phyloP scores from a whole-genome alignment of 2,113 vertebrate genomes.

The Heliornis fulica region DNA sequence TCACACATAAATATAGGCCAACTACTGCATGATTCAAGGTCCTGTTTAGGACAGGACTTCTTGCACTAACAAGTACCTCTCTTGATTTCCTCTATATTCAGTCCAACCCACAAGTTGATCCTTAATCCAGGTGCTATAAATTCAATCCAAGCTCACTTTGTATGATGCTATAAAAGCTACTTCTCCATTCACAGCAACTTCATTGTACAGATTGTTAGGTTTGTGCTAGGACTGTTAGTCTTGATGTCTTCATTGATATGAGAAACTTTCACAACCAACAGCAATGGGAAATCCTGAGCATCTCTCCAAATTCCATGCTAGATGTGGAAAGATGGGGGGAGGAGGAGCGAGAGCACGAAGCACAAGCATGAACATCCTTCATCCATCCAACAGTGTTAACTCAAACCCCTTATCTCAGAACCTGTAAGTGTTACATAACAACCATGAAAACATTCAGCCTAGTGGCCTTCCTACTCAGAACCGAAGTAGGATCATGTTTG shows the following conservation, averaged over 20 bases:
- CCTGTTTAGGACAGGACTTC: not conserved
- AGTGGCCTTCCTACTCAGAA: not conserved
- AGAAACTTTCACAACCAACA: not conserved
- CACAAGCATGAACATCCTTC: not conserved
- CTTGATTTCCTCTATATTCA: not conserved
- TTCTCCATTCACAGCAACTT: not conserved
- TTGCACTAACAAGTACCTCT: not conserved
- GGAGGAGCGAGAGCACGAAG: fast-evolving
- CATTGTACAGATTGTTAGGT: not conserved
- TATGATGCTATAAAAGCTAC: not conserved
- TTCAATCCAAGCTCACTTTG: not conserved
- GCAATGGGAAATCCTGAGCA: not conserved
- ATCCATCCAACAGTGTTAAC: not conserved
- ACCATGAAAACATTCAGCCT: not conserved
- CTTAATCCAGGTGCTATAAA: not conserved
- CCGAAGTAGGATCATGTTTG: not conserved
- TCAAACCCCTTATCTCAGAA: not conserved
- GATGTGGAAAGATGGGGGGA: not conserved
- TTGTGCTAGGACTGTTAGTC: not conserved
- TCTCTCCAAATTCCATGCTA: not conserved
- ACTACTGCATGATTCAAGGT: not conserved
- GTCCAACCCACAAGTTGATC: not conserved
- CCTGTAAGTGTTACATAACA: not conserved
- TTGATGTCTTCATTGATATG: not conserved
- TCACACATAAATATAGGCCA: not conserved